Evolutionary conservation across 2,113 vertebrate genomes (phyloP), one percentile per base, ranked within the genome.

Genomic region (Cyprinodon tularosa): DNA sequence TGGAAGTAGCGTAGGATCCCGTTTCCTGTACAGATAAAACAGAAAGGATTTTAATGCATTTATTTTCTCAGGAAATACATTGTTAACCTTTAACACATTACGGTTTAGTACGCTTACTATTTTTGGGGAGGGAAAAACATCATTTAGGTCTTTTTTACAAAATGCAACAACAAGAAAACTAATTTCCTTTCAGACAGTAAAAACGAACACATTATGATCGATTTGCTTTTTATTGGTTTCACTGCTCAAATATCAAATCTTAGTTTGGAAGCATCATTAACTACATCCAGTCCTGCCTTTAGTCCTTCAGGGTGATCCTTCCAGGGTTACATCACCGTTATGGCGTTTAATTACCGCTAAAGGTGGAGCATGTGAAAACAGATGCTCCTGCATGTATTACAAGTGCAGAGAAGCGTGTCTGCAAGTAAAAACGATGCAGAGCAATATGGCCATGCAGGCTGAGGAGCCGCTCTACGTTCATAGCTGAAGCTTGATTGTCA

Each of bases 61-160:
- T 29, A 29, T 29, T 29, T 29, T 29, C 29, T 29, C 29, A 29
- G 29, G 29, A 29, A 29, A 29, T 29, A 29, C 29, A 29, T 29
- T 29, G 2, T 29, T 29, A 29, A 29, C 1, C 29, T 29, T 29
- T 29, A 29, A 29, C 29, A 1, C 29, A 29, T 1, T 29, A 29
- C 2, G 2, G 29, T 29, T 29, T 29, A 29, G 29, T 29, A 29
- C 29, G 29, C 29, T 29, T 29, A 29, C 29, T 29, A 1, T 29
- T 29, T 29, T 29, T 29, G 1, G 29, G 29, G 29, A 29, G 1
- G 1, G 29, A 1, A 29, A 29, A 29, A 29, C 29, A 29, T 29
- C 1, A 29, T 29, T 29, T 29, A 29, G 29, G 29, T 82, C 83
- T 76, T 72, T 90, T 87, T 80, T 73, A 90, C 17, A 7, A n/a